phyloP scores from a whole-genome alignment of 2,888 invertebrate genomes.

The Vandiemenella viatica region DNA sequence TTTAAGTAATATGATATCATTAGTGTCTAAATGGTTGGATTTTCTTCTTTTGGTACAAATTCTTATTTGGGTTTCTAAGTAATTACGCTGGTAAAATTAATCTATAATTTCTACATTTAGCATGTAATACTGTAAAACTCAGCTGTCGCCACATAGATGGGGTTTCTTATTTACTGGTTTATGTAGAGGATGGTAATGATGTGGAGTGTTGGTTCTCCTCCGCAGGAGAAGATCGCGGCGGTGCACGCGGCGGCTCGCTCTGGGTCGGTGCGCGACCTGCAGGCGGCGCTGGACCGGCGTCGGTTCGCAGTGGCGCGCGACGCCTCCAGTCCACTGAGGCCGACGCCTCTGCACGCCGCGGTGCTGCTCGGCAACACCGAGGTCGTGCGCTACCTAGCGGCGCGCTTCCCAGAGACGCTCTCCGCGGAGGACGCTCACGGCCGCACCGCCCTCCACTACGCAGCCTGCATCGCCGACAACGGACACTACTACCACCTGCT shows the following conservation, averaged over 20 bases:
- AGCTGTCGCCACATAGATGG: too few species aligned
- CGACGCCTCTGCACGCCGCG: slow-evolving; percentile 76
- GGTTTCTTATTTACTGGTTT: too few species aligned
- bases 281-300: slow-evolving; percentile 71
- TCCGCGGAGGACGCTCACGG: slow-evolving; percentile 64
- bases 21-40: background rate
- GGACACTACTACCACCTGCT: slow-evolving; percentile 76
- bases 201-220: too few species aligned
- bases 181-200: too few species aligned
- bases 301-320: slow-evolving; percentile 84
- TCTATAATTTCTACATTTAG: too few species aligned
- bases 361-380: slow-evolving; percentile 71
- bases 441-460: slow-evolving; percentile 78
- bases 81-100: too few species aligned
- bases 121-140: too few species aligned
- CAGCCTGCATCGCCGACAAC: slow-evolving; percentile 69
- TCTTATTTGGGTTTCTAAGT: too few species aligned
- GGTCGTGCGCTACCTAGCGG: slow-evolving; percentile 45
- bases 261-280: slow-evolving; percentile 70
- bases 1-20: too few species aligned
- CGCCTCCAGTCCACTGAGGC: slow-evolving; percentile 57
- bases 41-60: background rate
- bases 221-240: slow-evolving; percentile 74
- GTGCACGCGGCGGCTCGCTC: slow-evolving; percentile 75
- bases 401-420: slow-evolving; percentile 72